Conservation (phyloP, 2,888 invertebrate species). For the Chrysopilus asiliformis region DNA sequence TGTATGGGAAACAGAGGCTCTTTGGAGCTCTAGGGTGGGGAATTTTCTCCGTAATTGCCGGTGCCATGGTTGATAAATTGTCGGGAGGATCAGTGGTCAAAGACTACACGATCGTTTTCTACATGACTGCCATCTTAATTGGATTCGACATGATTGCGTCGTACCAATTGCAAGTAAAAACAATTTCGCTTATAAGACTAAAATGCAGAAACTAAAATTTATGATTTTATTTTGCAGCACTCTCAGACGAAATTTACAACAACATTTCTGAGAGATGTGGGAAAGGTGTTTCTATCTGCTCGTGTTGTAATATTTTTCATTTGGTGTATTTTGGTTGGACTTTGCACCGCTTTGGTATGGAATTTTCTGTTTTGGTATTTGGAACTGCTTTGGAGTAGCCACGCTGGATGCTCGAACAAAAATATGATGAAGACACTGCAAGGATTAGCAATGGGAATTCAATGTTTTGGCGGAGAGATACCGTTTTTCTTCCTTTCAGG, state of each 20-base stretch:
- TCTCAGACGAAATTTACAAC: conserved; percentile 49
- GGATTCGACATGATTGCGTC: conserved; percentile 53
- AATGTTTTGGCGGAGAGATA: conserved; percentile 72
- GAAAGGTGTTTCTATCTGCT: conserved; percentile 48
- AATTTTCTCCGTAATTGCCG: conserved; percentile 58
- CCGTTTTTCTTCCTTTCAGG: conserved; percentile 79
- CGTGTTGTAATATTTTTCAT: conserved; percentile 59
- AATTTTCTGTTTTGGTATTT: conserved; percentile 77
- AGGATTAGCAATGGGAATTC: conserved; percentile 59
- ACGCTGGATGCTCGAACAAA: no score
- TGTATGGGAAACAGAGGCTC: conserved; percentile 73
- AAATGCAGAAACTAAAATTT: no score
- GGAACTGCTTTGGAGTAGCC: conserved; percentile 50
- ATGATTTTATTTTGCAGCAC: conserved; percentile 37
- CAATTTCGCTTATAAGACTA: background rate
- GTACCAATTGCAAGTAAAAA: conserved; percentile 43
- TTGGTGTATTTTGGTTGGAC: conserved; percentile 70
- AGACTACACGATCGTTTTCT: conserved; percentile 70
- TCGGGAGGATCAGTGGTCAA: conserved; percentile 47
- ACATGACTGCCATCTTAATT: conserved; percentile 54
- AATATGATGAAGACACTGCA: conserved; percentile 58
- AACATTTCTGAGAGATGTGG: conserved; percentile 55
- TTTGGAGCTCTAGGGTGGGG: conserved; percentile 88
- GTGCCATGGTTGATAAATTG: conserved; percentile 60
- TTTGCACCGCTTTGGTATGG: conserved; percentile 76